These are phyloP conservation scores for Sitophilus oryzae DNA, from an alignment of 1,140 invertebrate species.

Conservation along the genomic window DNA sequence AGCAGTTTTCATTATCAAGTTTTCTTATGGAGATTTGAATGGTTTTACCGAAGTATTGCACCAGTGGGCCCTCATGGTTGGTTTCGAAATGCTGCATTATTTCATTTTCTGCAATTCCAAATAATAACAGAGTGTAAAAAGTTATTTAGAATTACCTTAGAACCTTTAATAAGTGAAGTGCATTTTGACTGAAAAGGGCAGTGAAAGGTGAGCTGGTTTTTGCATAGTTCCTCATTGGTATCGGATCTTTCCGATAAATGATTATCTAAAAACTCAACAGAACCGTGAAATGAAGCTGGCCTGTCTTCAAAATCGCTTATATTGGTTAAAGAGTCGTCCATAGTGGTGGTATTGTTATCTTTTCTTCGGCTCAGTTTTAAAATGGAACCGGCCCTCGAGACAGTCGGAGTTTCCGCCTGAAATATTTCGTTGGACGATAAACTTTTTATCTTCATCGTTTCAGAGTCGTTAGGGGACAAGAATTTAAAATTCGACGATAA, in stretches of 20 bases:
- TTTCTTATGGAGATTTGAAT: slow-evolving; percentile 23
- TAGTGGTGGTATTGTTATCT: slow-evolving; percentile 13
- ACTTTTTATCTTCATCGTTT: slow-evolving; percentile 37
- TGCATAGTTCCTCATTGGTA: slow-evolving; percentile 1
- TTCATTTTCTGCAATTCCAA: slow-evolving; percentile 26
- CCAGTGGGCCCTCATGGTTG: slow-evolving; percentile 34
- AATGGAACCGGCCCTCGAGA: slow-evolving; percentile 32
- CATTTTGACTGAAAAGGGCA: slow-evolving; percentile 26
- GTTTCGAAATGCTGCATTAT: slow-evolving; percentile 35
- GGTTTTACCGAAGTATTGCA: slow-evolving; percentile 35
- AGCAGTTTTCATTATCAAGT: slow-evolving; percentile 25
- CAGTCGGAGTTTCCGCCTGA: slow-evolving; percentile 25
- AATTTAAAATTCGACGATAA: slow-evolving; percentile 29
- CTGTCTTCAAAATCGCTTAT: slow-evolving; percentile 22
- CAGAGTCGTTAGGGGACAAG: slow-evolving; percentile 14
- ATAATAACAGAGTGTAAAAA: background rate
- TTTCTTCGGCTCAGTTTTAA: slow-evolving; percentile 23
- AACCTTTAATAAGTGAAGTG: slow-evolving; percentile 9
- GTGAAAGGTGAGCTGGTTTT: slow-evolving; percentile 8
- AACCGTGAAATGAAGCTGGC: slow-evolving; percentile 35
- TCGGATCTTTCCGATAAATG: slow-evolving; percentile 6
- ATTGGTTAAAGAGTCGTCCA: slow-evolving; percentile 19
- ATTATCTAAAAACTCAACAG: slow-evolving; percentile 33
- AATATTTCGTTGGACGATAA: slow-evolving; percentile 42
- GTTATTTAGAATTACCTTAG: background rate